Evolutionary conservation across 2,888 invertebrate genomes (phyloP).

Genomic region (Desoria tigrina): DNA sequence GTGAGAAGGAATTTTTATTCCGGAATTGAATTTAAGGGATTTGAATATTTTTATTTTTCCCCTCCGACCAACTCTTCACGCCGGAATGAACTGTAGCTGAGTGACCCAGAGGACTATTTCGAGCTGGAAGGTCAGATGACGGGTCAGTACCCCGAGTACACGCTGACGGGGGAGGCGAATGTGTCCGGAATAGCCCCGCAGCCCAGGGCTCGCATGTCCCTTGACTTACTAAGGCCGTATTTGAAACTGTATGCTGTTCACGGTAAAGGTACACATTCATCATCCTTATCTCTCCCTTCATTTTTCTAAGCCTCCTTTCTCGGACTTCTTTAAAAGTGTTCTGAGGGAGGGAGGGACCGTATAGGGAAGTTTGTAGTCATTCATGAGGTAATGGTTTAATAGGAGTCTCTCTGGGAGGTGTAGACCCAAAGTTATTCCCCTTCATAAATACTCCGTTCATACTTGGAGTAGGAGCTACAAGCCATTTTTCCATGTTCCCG

Average conservation of each 20-base stretch:
- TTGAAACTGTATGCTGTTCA: conserved; percentile 46
- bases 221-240: conserved; percentile 44
- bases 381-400: neutral
- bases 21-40: too few relatives aligned
- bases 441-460: neutral
- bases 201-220: conserved; percentile 35
- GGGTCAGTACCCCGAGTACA: conserved; percentile 39
- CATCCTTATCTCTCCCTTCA: conserved; percentile 31
- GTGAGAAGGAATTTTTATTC: too few relatives aligned
- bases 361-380: neutral
- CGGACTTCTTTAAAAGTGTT: neutral
- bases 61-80: too few relatives aligned
- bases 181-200: conserved; percentile 33
- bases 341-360: neutral
- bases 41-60: too few relatives aligned
- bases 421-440: neutral
- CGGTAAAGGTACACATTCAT: conserved; percentile 48
- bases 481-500: too few relatives aligned
- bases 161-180: conserved; percentile 38
- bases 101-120: conserved; percentile 45
- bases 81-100: conserved; percentile 29
- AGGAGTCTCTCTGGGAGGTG: neutral
- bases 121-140: conserved; percentile 33
- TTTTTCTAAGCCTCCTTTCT: conserved; percentile 2
- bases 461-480: too few relatives aligned